phyloP scores from a whole-genome alignment of 2,797 vertebrate species.

The Periophthalmus magnuspinnatus region DNA sequence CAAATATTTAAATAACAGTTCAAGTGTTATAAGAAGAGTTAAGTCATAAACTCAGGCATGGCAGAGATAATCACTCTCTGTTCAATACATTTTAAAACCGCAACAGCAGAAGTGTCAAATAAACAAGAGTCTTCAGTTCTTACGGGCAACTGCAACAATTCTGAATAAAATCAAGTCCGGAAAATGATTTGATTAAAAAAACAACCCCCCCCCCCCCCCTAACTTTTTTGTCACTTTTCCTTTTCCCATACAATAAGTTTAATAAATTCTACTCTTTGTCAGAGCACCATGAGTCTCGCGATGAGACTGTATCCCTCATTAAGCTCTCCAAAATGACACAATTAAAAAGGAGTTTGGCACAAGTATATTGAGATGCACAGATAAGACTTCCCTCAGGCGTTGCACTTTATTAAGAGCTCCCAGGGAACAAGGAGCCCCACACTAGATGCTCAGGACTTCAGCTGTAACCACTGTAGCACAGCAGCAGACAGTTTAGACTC shows the following conservation, averaged over 20 bases:
- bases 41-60: constrained; percentile 59
- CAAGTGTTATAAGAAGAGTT: constrained; percentile 64
- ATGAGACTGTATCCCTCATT: constrained; percentile 7
- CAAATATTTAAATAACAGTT: constrained; percentile 73
- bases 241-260: constrained; percentile 9
- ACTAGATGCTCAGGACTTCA: constrained; percentile 13
- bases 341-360: constrained; percentile 69
- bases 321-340: constrained; percentile 14
- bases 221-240: constrained; percentile 11
- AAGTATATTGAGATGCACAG: constrained; percentile 56
- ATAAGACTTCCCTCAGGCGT: constrained; percentile 43
- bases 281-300: constrained; percentile 31
- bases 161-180: constrained; percentile 32
- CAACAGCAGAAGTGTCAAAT: constrained; percentile 29
- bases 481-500: constrained; percentile 56
- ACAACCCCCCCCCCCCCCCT: too few species aligned
- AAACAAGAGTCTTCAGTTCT: constrained; percentile 33
- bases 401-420: constrained; percentile 43
- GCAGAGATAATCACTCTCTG: constrained; percentile 49
- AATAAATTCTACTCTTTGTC: constrained; percentile 23
- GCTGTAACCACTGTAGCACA: constrained; percentile 46
- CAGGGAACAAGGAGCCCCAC: constrained; percentile 35
- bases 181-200: constrained; percentile 32
- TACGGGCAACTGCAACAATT: constrained; percentile 53
- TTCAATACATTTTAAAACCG: constrained; percentile 31